These are phyloP conservation scores for Genyomyrus donnyi DNA, from an alignment of 2,113 vertebrate species.

Conservation along the genomic window DNA sequence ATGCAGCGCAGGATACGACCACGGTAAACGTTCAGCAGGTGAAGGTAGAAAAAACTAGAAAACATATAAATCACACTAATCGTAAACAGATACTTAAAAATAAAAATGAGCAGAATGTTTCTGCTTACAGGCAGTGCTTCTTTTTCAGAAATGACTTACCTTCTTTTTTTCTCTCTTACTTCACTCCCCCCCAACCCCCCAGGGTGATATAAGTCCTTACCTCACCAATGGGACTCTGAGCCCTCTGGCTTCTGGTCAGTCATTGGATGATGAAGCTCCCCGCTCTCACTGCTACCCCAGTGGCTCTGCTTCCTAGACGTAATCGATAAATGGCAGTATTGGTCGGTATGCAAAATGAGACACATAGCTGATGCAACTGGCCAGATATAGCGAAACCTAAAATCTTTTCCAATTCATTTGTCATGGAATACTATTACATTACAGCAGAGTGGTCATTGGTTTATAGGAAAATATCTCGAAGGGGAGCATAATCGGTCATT, in stretches of 20 bases:
- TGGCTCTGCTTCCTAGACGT: background rate
- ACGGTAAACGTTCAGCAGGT: background rate
- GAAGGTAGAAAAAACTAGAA: background rate
- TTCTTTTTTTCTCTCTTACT: background rate
- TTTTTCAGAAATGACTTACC: background rate
- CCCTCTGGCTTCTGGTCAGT: background rate
- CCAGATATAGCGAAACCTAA: background rate
- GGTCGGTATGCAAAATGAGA: background rate
- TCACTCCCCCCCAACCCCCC: background rate
- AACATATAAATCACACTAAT: background rate
- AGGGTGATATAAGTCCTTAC: background rate
- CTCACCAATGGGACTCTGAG: background rate
- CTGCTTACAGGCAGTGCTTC: background rate
- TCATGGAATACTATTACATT: background rate
- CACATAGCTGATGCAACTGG: background rate
- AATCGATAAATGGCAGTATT: background rate
- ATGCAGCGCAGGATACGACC: background rate
- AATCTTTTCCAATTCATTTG: background rate
- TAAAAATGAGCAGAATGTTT: background rate
- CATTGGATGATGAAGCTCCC: background rate
- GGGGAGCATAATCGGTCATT: background rate
- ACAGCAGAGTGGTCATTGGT: background rate
- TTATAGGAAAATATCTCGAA: background rate
- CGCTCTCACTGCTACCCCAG: background rate
- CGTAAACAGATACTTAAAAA: background rate